Percentiles rank a stretch among this genome's conserved stretches.
Conservation (phyloP, 2,888 invertebrate species). For the Spilosoma lubricipeda region DNA sequence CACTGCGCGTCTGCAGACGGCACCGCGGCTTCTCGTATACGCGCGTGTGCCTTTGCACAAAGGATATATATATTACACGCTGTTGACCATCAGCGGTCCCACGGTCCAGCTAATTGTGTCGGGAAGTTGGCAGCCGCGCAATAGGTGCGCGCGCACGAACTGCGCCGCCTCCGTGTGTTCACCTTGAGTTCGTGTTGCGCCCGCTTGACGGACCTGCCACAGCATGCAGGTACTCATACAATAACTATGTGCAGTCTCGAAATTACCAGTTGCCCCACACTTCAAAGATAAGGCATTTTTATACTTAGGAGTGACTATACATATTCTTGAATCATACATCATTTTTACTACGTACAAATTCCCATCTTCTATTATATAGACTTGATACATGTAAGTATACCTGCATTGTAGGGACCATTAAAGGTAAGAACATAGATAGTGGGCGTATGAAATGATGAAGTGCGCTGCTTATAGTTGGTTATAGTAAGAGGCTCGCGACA, state of each 20-base stretch:
- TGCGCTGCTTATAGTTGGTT: not conserved
- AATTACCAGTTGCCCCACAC: not conserved
- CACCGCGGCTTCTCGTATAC: not conserved
- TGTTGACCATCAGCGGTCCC: not conserved
- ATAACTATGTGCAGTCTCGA: not conserved
- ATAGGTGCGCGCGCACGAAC: not conserved
- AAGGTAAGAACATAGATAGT: not conserved
- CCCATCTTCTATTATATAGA: not conserved
- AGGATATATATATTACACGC: not conserved
- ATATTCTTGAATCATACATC: not conserved
- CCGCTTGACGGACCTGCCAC: not conserved
- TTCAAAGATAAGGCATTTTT: not conserved
- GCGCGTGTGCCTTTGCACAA: conserved; percentile 1
- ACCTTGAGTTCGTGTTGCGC: not conserved
- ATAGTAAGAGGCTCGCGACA: not conserved
- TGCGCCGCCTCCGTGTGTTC: not conserved
- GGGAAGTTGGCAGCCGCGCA: conserved; percentile 1
- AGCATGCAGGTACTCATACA: not conserved
- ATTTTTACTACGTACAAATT: not conserved
- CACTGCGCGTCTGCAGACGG: not conserved
- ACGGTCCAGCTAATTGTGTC: not conserved
- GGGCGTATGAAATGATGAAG: not conserved
- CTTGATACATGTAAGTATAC: not conserved
- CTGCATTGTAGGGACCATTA: not conserved
- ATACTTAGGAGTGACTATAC: not conserved